These are phyloP conservation scores for Rostratula benghalensis DNA, from an alignment of 2,113 vertebrate genomes.

Conservation along the genomic window DNA sequence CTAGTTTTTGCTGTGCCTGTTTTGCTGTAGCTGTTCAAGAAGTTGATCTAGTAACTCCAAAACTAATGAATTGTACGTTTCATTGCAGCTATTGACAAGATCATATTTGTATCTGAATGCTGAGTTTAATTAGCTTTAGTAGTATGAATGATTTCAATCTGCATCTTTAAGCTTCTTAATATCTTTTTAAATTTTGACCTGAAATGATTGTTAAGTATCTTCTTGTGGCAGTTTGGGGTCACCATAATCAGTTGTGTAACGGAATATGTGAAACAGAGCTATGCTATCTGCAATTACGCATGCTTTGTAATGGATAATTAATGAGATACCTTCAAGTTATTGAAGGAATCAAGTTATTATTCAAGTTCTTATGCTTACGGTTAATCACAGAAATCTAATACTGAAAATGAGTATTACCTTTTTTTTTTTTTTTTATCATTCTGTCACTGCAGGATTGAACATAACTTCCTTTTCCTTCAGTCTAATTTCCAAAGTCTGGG, in stretches of 20 bases:
- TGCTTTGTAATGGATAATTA: neutral
- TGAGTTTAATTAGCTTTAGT: neutral
- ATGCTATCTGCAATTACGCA: neutral
- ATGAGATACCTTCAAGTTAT: neutral
- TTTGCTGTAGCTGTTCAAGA: neutral
- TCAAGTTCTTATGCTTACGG: neutral
- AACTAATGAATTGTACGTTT: neutral
- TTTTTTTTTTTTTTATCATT: neutral
- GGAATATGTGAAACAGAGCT: neutral
- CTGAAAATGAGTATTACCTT: neutral
- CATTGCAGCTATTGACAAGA: neutral
- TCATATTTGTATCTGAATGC: neutral
- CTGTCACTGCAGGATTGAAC: neutral
- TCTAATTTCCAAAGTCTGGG: neutral
- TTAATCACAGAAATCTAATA: neutral
- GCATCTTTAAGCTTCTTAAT: neutral
- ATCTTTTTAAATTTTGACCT: neutral
- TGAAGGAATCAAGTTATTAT: neutral
- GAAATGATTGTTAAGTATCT: neutral
- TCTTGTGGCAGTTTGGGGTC: neutral
- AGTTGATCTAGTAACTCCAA: neutral
- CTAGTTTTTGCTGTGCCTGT: neutral
- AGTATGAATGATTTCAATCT: neutral
- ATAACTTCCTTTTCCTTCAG: neutral
- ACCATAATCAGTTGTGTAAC: neutral